phyloP scores from a whole-genome alignment of 2,888 invertebrate species.

The Drosophila fungiperda region DNA sequence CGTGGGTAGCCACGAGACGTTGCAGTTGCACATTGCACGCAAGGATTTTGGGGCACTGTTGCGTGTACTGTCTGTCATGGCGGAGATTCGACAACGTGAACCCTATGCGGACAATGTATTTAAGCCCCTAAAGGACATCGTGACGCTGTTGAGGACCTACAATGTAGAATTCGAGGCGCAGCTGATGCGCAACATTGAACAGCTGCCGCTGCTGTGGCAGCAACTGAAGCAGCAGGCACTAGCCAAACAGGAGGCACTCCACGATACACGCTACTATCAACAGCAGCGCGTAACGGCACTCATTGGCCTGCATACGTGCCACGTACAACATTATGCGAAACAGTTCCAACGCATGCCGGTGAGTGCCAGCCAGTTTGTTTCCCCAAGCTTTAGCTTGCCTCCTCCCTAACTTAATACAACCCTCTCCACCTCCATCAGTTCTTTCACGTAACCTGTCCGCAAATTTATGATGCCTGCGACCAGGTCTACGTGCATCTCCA shows the following conservation, averaged over 20 bases:
- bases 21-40: slow-evolving; percentile 90
- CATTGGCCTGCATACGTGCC: slow-evolving; percentile 92
- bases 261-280: slow-evolving; percentile 94
- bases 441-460: slow-evolving; percentile 88
- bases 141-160: slow-evolving; percentile 93
- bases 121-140: slow-evolving; percentile 94
- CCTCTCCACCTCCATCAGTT: slow-evolving; percentile 83
- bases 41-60: slow-evolving; percentile 94
- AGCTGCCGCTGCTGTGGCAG: slow-evolving; percentile 95
- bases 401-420: not conserved
- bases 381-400: not conserved
- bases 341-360: slow-evolving; percentile 87
- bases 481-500: slow-evolving; percentile 88
- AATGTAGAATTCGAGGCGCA: slow-evolving; percentile 94
- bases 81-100: slow-evolving; percentile 89
- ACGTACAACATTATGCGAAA: slow-evolving; percentile 91
- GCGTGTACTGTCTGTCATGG: slow-evolving; percentile 92
- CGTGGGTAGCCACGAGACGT: slow-evolving; percentile 89
- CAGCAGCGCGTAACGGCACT: slow-evolving; percentile 93
- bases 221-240: slow-evolving; percentile 93
- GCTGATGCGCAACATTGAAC: slow-evolving; percentile 91
- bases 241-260: slow-evolving; percentile 93
- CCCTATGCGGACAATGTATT: slow-evolving; percentile 94
- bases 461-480: slow-evolving; percentile 90
- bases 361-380: slow-evolving; percentile 27